A percentile compares a stretch with the other conserved stretches of the same genome.
These are phyloP conservation scores for Morpho achilles DNA, from an alignment of 2,888 invertebrate genomes.

Conservation along the genomic window DNA sequence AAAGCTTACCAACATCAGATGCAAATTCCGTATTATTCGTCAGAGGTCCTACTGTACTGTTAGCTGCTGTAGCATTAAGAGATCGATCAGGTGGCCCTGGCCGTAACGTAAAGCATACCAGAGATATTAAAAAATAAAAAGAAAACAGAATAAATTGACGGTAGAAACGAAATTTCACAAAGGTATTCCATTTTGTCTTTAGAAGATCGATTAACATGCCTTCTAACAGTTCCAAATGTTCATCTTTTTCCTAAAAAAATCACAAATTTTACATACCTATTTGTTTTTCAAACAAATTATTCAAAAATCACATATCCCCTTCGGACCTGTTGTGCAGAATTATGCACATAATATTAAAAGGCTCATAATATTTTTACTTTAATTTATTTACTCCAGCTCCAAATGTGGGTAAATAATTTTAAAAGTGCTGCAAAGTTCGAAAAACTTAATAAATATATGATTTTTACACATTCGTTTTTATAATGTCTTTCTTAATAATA, in stretches of 20 bases:
- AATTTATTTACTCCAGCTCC: too few relatives aligned
- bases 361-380: too few relatives aligned
- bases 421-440: too few relatives aligned
- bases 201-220: slow-evolving; percentile 95
- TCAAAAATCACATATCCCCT: too few relatives aligned
- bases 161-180: slow-evolving; percentile 96
- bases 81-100: slow-evolving; percentile 87
- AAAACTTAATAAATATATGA: too few relatives aligned
- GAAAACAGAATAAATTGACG: slow-evolving; percentile 94
- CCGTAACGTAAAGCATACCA: slow-evolving; percentile 92
- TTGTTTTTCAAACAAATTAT: too few relatives aligned
- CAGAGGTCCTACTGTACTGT: slow-evolving; percentile 47
- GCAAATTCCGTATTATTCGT: slow-evolving; percentile 53
- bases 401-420: too few relatives aligned
- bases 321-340: too few relatives aligned
- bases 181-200: slow-evolving; percentile 98
- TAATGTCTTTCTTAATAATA: too few relatives aligned
- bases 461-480: too few relatives aligned
- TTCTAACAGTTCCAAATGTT: slow-evolving; percentile 96
- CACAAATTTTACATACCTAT: slow-evolving; percentile 26
- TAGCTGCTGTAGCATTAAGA: slow-evolving; percentile 53
- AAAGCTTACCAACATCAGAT: slow-evolving; percentile 49
- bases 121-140: slow-evolving; percentile 92
- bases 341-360: too few relatives aligned
- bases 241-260: slow-evolving; percentile 89